Base-by-base conservation (phyloP, 2,113 vertebrate genomes). In the Brienomyrus brachyistius region DNA sequence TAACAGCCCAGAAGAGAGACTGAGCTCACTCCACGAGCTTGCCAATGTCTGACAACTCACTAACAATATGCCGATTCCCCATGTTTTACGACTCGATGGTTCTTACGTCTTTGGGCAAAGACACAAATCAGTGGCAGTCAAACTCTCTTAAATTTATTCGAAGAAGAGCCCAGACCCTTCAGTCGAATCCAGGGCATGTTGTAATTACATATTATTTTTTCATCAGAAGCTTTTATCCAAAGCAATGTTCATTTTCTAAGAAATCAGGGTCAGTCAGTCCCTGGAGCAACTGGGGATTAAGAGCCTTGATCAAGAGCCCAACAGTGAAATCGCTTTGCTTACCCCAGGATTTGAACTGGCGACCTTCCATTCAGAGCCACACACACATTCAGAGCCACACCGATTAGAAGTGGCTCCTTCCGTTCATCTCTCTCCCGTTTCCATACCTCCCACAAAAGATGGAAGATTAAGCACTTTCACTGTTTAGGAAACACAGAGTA, bases 211-310 rank as follows among this genome's bases (percentile, higher is more conserved):
- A 43, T 80, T 21, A 80, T 43, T 13, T 47, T 50, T 86, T 86
- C 84, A 51, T 21, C 84, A 86, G 48, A 86, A 50, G 40, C 7
- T 90, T 86, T 80, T 85, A 88, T 70, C 35, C 43, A 82, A 40
- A 10, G 59, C 59, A n/a, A 62, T n/a, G 23, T n/a, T 27, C 59
- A n/a, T 62, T 62, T 23, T 62, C 27, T 62, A 7, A 62, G 59
- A 62, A 62, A 10, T 9, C n/a, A 3, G 59, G 9, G 8, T 11
- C 59, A 27, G 3, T 0, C n/a, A 27, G 59, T 66, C 59, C 8
- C 59, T 4, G 59, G n/a, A 11, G 59, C 59, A 11, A 3, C n/a
- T 27, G 9, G 59, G n/a, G 8, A 27, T 66, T 66, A 66, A 66
- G 23, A 10, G 59, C n/a, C 59, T 66, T 27, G 59, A 66, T 10